Evolutionary conservation across 2,797 vertebrate species (phyloP).

Genomic region (Helicolenus hilgendorfi): DNA sequence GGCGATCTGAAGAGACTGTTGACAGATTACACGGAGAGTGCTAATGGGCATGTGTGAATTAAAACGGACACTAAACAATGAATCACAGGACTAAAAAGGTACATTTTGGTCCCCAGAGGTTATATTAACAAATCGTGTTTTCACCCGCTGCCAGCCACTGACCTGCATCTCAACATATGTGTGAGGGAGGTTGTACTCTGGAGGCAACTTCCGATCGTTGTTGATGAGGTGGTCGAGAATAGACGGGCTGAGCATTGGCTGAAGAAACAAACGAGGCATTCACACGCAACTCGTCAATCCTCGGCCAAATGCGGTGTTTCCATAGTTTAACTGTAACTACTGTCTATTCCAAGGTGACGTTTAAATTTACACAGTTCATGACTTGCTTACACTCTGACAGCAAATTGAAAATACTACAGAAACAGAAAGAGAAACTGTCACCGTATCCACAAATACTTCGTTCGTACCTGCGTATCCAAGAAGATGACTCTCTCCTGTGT

Average conservation of each 20-base stretch:
- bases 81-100: not conserved
- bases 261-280: constrained; percentile 15
- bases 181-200: constrained; percentile 95
- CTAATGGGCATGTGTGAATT: not conserved
- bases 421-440: not conserved
- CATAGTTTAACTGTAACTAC: too few relatives aligned
- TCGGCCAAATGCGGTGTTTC: not conserved
- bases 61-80: not conserved
- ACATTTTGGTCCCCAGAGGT: not conserved
- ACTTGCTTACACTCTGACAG: not conserved
- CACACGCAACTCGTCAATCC: not conserved
- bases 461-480: constrained; percentile 94
- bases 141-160: constrained; percentile 45
- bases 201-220: constrained; percentile 95
- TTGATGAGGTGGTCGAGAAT: constrained; percentile 96
- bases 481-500: constrained; percentile 96
- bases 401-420: not conserved
- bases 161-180: constrained; percentile 98
- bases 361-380: not conserved
- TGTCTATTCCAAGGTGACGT: not conserved
- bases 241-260: constrained; percentile 95
- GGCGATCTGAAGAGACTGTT: constrained; percentile 94
- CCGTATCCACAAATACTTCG: not conserved
- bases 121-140: not conserved
- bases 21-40: not conserved